These are phyloP conservation scores for Gymnocheta viridis DNA, from an alignment of 2,888 invertebrate genomes.

Conservation along the genomic window DNA sequence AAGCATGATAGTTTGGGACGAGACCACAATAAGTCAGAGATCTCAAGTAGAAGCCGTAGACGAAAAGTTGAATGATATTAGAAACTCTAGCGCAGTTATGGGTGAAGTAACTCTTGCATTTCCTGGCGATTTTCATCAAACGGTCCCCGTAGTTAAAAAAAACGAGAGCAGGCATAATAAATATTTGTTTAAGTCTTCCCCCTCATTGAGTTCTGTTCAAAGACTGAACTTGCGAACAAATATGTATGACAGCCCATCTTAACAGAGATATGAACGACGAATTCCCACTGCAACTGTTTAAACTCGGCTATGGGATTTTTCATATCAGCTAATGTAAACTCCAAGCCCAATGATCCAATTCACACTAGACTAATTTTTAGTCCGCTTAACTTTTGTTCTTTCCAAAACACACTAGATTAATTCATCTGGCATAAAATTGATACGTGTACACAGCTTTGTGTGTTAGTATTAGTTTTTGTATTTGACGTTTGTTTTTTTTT, in stretches of 20 bases:
- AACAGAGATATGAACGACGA: neutral
- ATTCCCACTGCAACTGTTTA: neutral
- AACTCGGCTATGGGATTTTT: too few species aligned
- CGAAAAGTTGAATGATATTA: neutral
- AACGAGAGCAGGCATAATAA: conserved; percentile 3
- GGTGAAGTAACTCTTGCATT: neutral
- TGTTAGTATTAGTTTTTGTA: too few species aligned
- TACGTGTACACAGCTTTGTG: too few species aligned
- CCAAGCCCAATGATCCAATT: too few species aligned
- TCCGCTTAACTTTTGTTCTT: too few species aligned
- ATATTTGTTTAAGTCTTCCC: neutral
- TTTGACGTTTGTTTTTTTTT: too few species aligned
- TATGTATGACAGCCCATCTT: neutral
- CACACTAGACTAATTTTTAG: too few species aligned
- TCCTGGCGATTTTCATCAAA: conserved; percentile 21
- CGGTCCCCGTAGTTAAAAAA: conserved; percentile 5
- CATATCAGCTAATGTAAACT: too few species aligned
- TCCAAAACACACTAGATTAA: too few species aligned
- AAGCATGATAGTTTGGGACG: conserved; percentile 47
- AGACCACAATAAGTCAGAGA: conserved; percentile 43
- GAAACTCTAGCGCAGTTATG: neutral
- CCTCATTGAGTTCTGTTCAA: neutral
- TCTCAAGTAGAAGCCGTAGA: neutral
- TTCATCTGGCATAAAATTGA: too few species aligned
- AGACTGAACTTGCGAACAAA: too few species aligned